A percentile compares a stretch with the other conserved stretches of the same genome.
phyloP scores from a whole-genome alignment of 2,888 invertebrate species.

The Torymus texanus region DNA sequence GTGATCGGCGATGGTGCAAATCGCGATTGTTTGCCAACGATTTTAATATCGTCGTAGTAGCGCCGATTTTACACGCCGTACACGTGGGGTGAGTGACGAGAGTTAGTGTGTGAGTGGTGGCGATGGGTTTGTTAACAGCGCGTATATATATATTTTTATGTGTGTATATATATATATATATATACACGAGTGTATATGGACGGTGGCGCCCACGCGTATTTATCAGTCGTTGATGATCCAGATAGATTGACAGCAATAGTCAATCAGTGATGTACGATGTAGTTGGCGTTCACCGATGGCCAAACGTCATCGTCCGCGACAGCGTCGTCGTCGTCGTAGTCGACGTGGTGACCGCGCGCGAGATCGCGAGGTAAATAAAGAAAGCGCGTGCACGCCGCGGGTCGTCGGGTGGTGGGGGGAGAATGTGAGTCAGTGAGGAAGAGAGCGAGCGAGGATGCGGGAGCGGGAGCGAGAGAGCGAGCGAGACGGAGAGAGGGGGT shows the following conservation, averaged over 20 bases:
- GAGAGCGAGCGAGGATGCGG: conserved; percentile 24
- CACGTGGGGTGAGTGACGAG: too few species aligned
- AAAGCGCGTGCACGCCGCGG: conserved; percentile 64
- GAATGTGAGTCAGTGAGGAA: conserved; percentile 41
- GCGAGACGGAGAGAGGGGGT: conserved; percentile 45
- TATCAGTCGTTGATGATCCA: background rate
- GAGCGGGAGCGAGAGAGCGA: conserved; percentile 42
- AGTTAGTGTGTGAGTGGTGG: background rate
- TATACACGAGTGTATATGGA: too few species aligned
- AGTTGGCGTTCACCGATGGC: conserved; percentile 55
- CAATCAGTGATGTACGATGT: background rate
- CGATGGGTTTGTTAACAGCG: conserved; percentile 38
- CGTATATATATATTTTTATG: too few species aligned
- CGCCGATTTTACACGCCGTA: conserved; percentile 38
- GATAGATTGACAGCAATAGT: background rate
- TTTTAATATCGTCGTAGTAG: conserved; percentile 60
- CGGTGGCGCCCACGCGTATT: too few species aligned
- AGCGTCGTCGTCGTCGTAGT: conserved; percentile 55
- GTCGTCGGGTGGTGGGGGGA: conserved; percentile 61
- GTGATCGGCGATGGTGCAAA: conserved; percentile 83
- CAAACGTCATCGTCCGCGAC: conserved; percentile 36
- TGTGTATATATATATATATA: too few species aligned
- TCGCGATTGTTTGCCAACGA: conserved; percentile 70
- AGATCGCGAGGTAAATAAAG: conserved; percentile 69
- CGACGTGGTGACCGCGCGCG: conserved; percentile 59